These are phyloP conservation scores for Eristalis intricaria DNA, from an alignment of 2,888 invertebrate species.

Conservation along the genomic window DNA sequence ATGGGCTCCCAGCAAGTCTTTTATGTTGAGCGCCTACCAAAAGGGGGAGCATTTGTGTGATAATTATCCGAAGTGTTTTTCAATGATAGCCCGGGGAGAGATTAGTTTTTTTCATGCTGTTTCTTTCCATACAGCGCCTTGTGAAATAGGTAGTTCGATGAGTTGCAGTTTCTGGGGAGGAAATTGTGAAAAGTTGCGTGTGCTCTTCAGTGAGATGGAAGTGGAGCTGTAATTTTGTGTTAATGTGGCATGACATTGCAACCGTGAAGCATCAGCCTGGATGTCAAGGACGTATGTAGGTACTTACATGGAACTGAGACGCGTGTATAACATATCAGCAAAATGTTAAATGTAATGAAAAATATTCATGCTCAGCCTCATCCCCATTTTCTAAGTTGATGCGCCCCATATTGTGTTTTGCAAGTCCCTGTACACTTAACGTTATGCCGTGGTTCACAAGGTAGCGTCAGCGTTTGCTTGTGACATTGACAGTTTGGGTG, in stretches of 20 bases:
- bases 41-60: constrained; percentile 38
- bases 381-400: neutral
- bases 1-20: constrained; percentile 11
- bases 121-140: neutral
- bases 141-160: neutral
- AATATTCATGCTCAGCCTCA: neutral
- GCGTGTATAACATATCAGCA: neutral
- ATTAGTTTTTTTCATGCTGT: neutral
- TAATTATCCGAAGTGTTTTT: constrained; percentile 67
- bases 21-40: constrained; percentile 14
- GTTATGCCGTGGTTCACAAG: too few relatives aligned
- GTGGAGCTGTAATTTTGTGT: too few relatives aligned
- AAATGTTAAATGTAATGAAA: neutral
- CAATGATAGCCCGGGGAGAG: constrained; percentile 45
- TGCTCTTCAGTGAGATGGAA: too few relatives aligned
- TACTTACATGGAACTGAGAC: neutral
- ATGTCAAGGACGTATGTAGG: too few relatives aligned
- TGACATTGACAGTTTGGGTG: neutral
- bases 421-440: neutral
- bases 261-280: too few relatives aligned
- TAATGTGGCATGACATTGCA: too few relatives aligned
- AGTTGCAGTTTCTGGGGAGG: too few relatives aligned
- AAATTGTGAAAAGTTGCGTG: too few relatives aligned
- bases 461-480: too few relatives aligned
- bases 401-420: neutral